Conservation (phyloP, 2,888 invertebrate genomes). For the Monoplex corrugatus region DNA sequence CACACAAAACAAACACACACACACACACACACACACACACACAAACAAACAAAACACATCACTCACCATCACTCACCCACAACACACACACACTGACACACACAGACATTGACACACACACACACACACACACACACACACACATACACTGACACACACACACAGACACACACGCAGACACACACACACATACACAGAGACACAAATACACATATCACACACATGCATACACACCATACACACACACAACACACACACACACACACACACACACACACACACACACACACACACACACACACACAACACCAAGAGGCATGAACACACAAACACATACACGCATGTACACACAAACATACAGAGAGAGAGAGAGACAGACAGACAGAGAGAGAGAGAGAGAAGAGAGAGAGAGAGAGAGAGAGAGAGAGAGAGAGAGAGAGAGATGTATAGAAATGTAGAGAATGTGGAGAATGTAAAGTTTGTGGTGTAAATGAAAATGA, state of each 20-base stretch:
- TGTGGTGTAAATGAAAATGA: too few species aligned
- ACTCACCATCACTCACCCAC: too few species aligned
- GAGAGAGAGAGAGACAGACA: neutral
- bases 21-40: too few species aligned
- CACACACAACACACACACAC: slow-evolving; percentile 22
- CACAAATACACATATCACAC: neutral
- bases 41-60: too few species aligned
- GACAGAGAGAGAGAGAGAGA: neutral
- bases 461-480: too few species aligned
- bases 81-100: too few species aligned
- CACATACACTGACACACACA: slow-evolving; percentile 14
- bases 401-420: slow-evolving; percentile 30
- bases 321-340: neutral
- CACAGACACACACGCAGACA: slow-evolving; percentile 4
- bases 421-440: too few species aligned
- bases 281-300: slow-evolving; percentile 8
- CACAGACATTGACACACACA: slow-evolving; percentile 2
- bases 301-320: neutral
- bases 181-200: neutral
- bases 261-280: slow-evolving; percentile 14
- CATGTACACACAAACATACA: slow-evolving; percentile 1
- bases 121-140: slow-evolving; percentile 19
- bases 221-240: slow-evolving; percentile 14
- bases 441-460: too few species aligned
- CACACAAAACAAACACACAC: too few species aligned